Conservation (phyloP, 1,140 invertebrate species). For the Wasmannia auropunctata region DNA sequence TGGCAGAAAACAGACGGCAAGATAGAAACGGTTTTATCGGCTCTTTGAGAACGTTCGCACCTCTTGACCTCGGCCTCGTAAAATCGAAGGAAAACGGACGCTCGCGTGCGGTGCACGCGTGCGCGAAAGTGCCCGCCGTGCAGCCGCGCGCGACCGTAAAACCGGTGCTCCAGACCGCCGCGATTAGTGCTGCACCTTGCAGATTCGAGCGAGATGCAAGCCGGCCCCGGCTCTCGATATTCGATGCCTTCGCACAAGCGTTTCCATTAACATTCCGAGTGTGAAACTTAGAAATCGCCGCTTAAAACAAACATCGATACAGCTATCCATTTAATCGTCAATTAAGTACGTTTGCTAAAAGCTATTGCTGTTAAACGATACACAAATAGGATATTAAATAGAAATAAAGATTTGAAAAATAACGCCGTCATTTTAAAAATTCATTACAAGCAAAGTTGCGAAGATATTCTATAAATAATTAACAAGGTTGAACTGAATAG, state of each 20-base stretch:
- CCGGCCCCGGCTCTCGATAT: neutral
- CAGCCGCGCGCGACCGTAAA: conserved; percentile 29
- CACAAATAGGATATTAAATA: neutral
- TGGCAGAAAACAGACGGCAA: conserved; percentile 46
- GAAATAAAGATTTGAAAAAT: neutral
- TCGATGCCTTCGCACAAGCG: neutral
- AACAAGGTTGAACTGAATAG: neutral
- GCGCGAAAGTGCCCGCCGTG: conserved; percentile 26
- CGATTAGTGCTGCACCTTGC: conserved; percentile 46
- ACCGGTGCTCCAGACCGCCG: conserved; percentile 21
- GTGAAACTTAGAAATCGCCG: conserved; percentile 14
- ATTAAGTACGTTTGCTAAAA: neutral
- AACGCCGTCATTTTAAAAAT: neutral
- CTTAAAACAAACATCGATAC: neutral
- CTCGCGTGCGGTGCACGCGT: conserved; percentile 47
- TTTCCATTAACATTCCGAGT: neutral
- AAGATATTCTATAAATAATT: neutral
- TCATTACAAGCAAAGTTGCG: neutral
- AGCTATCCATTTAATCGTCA: neutral
- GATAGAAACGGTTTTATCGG: conserved; percentile 44
- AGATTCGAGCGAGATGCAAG: conserved; percentile 38
- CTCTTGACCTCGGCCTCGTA: conserved; percentile 71
- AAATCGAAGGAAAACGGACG: conserved; percentile 69
- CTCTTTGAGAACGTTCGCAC: conserved; percentile 70
- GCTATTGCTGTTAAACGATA: neutral